Percentiles rank a stretch among this genome's conserved stretches.
Conservation (phyloP, 2,888 invertebrate genomes). For the Drosophila nigritarsus region DNA sequence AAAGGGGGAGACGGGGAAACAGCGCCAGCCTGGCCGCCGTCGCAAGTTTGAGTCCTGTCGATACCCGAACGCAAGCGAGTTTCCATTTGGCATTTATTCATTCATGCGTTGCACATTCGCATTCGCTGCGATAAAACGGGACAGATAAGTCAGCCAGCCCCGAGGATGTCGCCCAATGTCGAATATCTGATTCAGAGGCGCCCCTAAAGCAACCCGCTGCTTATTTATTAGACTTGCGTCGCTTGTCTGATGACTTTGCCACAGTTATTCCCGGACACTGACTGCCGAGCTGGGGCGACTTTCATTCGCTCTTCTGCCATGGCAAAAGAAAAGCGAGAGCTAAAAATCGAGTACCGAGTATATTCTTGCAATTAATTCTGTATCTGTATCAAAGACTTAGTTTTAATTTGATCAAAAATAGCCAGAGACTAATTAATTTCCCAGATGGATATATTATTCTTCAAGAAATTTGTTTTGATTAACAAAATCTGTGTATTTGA, state of each 20-base stretch:
- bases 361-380: slow-evolving; percentile 18
- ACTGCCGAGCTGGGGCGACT: not conserved
- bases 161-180: slow-evolving; percentile 62
- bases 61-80: slow-evolving; percentile 36
- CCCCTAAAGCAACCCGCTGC: slow-evolving; percentile 36
- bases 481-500: not conserved
- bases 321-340: slow-evolving; percentile 1
- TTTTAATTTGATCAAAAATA: not conserved
- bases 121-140: slow-evolving; percentile 62
- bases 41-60: slow-evolving; percentile 47
- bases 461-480: not conserved
- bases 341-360: not conserved
- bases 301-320: slow-evolving; percentile 10
- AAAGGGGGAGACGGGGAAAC: slow-evolving; percentile 10
- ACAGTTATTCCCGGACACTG: not conserved
- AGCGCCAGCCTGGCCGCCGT: slow-evolving; percentile 25
- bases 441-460: too few relatives aligned
- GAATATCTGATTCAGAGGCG: slow-evolving; percentile 62
- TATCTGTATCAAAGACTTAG: not conserved
- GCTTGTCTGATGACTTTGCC: slow-evolving; percentile 28
- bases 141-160: slow-evolving; percentile 54
- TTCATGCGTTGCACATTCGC: slow-evolving; percentile 76
- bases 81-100: slow-evolving; percentile 66
- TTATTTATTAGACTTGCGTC: slow-evolving; percentile 49
- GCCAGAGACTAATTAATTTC: not conserved